These are phyloP conservation scores for Bombus balteatus DNA, from an alignment of 1,140 invertebrate genomes.

Conservation along the genomic window DNA sequence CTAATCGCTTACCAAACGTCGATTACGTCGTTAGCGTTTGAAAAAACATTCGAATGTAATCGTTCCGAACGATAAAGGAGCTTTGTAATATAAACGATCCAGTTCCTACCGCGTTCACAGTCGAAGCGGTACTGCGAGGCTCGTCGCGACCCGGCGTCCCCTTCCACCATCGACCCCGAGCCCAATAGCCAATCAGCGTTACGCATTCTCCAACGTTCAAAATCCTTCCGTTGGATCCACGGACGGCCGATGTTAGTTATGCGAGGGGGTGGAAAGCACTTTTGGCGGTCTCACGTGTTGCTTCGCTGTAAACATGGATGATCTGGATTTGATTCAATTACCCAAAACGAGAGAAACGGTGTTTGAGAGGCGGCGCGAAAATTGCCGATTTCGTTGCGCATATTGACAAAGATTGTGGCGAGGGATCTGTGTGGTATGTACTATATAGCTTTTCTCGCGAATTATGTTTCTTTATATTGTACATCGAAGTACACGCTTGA, in stretches of 20 bases:
- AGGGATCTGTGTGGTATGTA: neutral
- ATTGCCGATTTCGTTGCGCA: neutral
- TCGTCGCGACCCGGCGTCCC: slow-evolving; percentile 66
- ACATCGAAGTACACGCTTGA: too few relatives aligned
- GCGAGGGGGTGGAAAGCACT: slow-evolving; percentile 37
- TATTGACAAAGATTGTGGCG: neutral
- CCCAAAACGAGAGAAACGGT: neutral
- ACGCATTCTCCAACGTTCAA: slow-evolving; percentile 52
- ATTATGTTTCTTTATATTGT: too few relatives aligned
- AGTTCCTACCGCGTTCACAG: slow-evolving; percentile 54
- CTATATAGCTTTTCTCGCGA: too few relatives aligned
- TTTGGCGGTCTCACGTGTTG: slow-evolving; percentile 65
- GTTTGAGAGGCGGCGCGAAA: neutral
- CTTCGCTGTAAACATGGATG: slow-evolving; percentile 63
- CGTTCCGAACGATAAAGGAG: neutral
- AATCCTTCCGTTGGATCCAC: slow-evolving; percentile 64
- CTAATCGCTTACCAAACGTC: too few relatives aligned
- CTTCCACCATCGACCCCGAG: slow-evolving; percentile 68
- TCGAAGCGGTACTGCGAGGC: slow-evolving; percentile 71
- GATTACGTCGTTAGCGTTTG: neutral
- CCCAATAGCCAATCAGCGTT: slow-evolving; percentile 61
- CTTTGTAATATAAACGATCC: too few relatives aligned
- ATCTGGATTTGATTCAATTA: slow-evolving; percentile 32
- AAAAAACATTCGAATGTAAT: neutral
- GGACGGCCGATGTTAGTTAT: slow-evolving; percentile 10